Evolutionary conservation across 2,113 vertebrate species (phyloP).

Genomic region (Gnathonemus longibarbis): DNA sequence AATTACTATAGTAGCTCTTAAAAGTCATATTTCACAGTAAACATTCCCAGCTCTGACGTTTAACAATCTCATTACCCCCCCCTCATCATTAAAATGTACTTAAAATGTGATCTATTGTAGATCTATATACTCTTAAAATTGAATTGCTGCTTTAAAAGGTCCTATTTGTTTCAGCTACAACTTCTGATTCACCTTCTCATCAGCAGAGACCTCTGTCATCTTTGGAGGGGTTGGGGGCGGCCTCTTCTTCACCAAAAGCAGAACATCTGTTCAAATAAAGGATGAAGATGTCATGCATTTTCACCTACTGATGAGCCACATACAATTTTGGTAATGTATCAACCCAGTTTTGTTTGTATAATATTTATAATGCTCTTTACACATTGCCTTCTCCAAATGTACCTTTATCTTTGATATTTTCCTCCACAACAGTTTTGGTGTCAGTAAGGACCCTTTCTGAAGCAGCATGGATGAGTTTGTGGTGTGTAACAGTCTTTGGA

Average conservation of each 20-base stretch:
- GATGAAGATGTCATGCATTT: background rate
- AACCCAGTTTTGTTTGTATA: background rate
- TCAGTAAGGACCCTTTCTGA: constrained; percentile 85
- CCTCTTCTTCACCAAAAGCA: constrained; percentile 83
- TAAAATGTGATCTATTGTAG: background rate
- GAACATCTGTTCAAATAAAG: constrained; percentile 63
- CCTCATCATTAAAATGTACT: background rate
- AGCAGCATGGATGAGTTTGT: constrained; percentile 86
- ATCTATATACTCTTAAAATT: background rate
- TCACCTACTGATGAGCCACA: background rate
- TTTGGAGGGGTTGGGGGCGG: constrained; percentile 71
- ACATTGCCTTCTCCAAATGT: background rate
- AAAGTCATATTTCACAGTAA: background rate
- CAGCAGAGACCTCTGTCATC: constrained; percentile 79
- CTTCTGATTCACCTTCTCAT: constrained; percentile 74
- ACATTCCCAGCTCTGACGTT: background rate
- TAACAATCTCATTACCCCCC: background rate
- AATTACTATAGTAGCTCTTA: background rate
- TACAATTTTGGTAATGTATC: background rate
- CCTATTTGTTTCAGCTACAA: background rate
- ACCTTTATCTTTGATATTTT: constrained; percentile 92
- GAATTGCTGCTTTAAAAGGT: background rate
- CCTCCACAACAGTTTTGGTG: constrained; percentile 79
- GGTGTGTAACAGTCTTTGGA: constrained; percentile 85
- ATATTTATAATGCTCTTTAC: background rate